These are phyloP conservation scores for Nomada ferruginata DNA, from an alignment of 2,888 invertebrate genomes.

Conservation along the genomic window DNA sequence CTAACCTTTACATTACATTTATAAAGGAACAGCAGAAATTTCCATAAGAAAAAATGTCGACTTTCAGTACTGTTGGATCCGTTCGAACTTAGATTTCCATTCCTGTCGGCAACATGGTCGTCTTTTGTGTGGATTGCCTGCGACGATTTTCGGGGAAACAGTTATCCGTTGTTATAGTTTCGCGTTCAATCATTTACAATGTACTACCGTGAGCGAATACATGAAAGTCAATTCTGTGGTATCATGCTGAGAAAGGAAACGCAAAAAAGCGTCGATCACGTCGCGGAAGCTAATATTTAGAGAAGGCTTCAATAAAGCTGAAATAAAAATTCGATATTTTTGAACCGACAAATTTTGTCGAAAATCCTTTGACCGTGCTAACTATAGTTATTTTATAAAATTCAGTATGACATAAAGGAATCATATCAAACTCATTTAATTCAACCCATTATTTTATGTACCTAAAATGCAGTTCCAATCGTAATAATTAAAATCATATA, in stretches of 20 bases:
- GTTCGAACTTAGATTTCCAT: not conserved
- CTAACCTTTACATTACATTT: not conserved
- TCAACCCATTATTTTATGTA: no score
- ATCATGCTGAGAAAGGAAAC: not conserved
- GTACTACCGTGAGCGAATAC: not conserved
- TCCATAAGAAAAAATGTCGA: conserved; percentile 23
- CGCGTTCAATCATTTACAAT: not conserved
- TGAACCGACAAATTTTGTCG: no score
- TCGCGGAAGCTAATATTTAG: not conserved
- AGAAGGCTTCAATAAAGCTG: no score
- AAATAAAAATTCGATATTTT: no score
- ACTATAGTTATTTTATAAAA: no score
- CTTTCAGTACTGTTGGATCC: not conserved
- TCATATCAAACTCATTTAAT: no score
- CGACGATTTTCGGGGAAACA: not conserved
- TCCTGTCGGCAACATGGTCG: no score
- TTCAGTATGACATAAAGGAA: no score
- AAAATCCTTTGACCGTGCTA: no score
- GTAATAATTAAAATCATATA: not conserved
- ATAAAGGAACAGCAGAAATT: not conserved
- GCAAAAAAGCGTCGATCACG: not conserved
- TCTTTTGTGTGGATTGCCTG: not conserved
- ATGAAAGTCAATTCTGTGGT: not conserved
- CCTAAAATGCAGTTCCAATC: no score
- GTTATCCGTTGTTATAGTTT: not conserved